phyloP scores from a whole-genome alignment of 2,113 vertebrate genomes.

The Sphaerodactylus townsendi region DNA sequence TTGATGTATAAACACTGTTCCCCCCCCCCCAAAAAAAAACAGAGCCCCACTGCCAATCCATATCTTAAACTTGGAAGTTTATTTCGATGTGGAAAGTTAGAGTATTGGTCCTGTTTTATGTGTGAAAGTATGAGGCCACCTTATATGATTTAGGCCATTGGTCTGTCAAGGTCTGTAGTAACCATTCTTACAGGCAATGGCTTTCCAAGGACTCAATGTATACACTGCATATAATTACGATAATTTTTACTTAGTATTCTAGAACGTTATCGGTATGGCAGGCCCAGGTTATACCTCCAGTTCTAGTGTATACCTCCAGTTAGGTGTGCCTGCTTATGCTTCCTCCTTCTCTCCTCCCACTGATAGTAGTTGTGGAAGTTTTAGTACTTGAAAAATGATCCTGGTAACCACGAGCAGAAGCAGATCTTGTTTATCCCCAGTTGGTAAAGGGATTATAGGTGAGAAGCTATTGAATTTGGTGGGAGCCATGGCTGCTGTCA shows the following conservation, averaged over 20 bases:
- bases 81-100: neutral
- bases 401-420: neutral
- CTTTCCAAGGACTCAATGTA: no score
- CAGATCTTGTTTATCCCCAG: neutral
- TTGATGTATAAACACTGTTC: neutral
- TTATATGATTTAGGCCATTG: no score
- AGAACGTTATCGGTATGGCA: neutral
- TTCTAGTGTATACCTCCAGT: neutral
- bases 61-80: neutral
- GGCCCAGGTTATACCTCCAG: no score
- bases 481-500: neutral
- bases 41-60: fast-evolving
- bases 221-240: neutral
- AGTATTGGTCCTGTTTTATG: neutral
- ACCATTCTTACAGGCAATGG: no score
- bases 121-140: no score
- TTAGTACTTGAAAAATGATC: neutral
- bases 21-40: neutral
- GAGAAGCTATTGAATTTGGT: neutral
- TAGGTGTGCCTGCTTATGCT: neutral
- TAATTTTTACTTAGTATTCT: neutral
- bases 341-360: neutral
- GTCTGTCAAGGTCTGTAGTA: no score
- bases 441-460: neutral
- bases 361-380: neutral